These are phyloP conservation scores for Oriolus oriolus DNA, from an alignment of 2,113 vertebrate species.

Conservation along the genomic window DNA sequence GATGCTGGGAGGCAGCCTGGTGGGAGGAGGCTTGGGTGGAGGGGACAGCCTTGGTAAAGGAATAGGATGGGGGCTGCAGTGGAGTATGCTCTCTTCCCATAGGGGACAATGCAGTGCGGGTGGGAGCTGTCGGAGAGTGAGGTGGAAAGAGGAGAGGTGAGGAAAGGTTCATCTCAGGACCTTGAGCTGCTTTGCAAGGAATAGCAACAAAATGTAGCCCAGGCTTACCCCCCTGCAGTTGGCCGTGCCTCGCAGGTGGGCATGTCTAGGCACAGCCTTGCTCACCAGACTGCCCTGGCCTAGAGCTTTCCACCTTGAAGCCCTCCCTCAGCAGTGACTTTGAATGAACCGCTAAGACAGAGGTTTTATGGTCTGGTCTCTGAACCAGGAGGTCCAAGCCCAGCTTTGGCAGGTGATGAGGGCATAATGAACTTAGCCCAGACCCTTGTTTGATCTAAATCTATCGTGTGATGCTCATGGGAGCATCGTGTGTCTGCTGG, in stretches of 20 bases:
- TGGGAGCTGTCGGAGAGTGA: background rate
- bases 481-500: background rate
- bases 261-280: background rate
- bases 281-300: background rate
- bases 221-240: background rate
- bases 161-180: background rate
- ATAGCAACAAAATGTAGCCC: background rate
- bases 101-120: background rate
- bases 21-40: background rate
- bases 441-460: background rate
- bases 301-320: background rate
- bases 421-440: background rate
- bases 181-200: background rate
- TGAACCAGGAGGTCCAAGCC: background rate
- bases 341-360: fast-evolving
- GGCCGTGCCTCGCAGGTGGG: background rate
- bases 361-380: background rate
- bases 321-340: background rate
- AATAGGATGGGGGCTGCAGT: background rate
- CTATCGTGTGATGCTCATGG: background rate
- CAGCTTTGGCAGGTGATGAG: background rate
- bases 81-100: background rate
- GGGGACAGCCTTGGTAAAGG: background rate
- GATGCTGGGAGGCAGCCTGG: background rate
- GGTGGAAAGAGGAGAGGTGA: background rate